A percentile compares a stretch with the other conserved stretches of the same genome.
phyloP scores from a whole-genome alignment of 2,113 vertebrate genomes.

The Mesoclemmys tuberculata region DNA sequence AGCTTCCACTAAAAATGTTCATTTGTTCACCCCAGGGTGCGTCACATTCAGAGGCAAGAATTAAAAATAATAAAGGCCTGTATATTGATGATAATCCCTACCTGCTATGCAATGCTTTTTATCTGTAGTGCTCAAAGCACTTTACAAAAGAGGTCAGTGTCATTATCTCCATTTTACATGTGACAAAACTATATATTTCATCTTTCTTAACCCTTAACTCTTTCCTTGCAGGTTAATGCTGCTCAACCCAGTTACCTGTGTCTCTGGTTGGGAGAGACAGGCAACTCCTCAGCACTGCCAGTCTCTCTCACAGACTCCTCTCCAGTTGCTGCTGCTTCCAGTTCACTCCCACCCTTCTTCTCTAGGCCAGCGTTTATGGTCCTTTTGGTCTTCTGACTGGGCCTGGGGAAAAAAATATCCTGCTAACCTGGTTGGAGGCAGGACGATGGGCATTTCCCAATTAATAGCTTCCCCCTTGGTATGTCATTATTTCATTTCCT shows the following conservation, averaged over 20 bases:
- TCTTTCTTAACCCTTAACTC: rapidly evolving
- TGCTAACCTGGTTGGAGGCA: not conserved
- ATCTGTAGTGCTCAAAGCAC: not conserved
- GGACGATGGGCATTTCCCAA: not conserved
- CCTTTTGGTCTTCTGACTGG: no score
- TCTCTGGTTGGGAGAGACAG: not conserved
- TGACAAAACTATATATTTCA: not conserved
- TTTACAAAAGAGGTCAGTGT: not conserved
- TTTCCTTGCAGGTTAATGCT: rapidly evolving
- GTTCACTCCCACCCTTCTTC: not conserved
- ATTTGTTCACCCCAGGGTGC: not conserved
- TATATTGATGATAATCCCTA: not conserved
- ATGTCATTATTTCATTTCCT: not conserved
- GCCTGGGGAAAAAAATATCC: not conserved
- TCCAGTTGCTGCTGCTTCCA: not conserved
- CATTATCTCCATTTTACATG: not conserved
- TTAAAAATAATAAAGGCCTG: not conserved
- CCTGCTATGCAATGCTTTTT: not conserved
- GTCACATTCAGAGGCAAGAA: not conserved
- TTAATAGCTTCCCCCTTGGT: not conserved
- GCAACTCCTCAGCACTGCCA: not conserved
- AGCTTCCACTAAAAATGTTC: not conserved
- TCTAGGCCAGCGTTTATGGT: not conserved
- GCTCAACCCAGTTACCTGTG: not conserved
- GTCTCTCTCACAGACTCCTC: not conserved